phyloP scores from a whole-genome alignment of 2,113 vertebrate genomes.

The Oncorhynchus nerka region DNA sequence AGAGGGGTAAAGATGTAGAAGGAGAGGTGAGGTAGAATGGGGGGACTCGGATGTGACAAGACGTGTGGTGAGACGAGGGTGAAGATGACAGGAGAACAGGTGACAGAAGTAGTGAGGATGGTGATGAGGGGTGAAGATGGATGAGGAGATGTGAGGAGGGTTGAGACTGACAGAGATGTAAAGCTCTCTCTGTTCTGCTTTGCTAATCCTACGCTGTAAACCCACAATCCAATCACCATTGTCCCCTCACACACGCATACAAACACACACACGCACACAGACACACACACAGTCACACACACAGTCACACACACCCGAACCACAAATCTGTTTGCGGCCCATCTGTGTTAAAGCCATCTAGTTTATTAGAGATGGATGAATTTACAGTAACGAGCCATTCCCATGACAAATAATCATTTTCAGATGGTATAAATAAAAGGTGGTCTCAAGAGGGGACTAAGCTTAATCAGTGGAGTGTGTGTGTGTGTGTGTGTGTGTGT shows the following conservation, averaged over 20 bases:
- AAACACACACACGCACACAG: slow-evolving; percentile 31
- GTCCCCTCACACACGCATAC: no score
- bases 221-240: slow-evolving; percentile 32
- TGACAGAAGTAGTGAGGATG: no score
- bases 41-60: no score
- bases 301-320: slow-evolving; percentile 32
- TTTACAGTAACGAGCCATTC: slow-evolving; percentile 83
- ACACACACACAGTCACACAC: slow-evolving; percentile 35
- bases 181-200: background rate
- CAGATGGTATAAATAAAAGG: slow-evolving; percentile 82
- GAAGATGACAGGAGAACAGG: no score
- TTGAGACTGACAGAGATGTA: background rate
- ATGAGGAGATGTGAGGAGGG: background rate
- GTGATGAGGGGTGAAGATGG: no score
- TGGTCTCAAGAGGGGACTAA: slow-evolving; percentile 71
- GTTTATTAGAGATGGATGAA: slow-evolving; percentile 88
- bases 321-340: slow-evolving; percentile 75
- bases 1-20: background rate
- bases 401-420: slow-evolving; percentile 80
- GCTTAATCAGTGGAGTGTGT: slow-evolving; percentile 26
- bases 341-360: slow-evolving; percentile 84
- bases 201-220: slow-evolving; percentile 76
- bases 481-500: background rate
- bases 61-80: no score
- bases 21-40: no score